Base-by-base conservation (phyloP, 2,113 vertebrate species). In the Propithecus coquereli region DNA sequence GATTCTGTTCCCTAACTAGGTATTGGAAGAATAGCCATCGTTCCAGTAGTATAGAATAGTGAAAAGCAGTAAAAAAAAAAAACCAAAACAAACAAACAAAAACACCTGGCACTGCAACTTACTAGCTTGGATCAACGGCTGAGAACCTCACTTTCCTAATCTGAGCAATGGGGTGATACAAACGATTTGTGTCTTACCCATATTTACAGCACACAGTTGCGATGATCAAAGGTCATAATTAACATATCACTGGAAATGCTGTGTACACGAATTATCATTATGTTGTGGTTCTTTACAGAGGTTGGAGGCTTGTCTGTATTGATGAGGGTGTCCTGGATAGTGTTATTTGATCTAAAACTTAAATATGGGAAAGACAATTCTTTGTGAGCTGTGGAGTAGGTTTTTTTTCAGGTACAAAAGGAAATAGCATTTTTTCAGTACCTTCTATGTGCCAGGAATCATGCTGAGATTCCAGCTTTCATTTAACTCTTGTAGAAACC, bases 351-450 rank as follows among this genome's bases (percentile, higher is more conserved):
- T 22, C 73, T 94, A 74, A 91, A 37, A 59, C 83, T 87, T 92
- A 87, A 84, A 87, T 79, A 89, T 70, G 66, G 27, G 16, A 68
- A 90, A 81, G 76, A 76, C 30, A 77, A 82, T 92, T 95, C 57
- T 91, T 87, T 73, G 65, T 76, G 81, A 96, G 70, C 40, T 2
- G 0, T 52, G 18, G 34, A 87, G 16, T 59, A 94, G 59, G 37
- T 59, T 79, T 88, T 87, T 71, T 76, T 50, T 86, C 65, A 84
- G 65, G 59, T 95, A 76, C 37, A 54, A 94, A 94, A 77, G 65
- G 84, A 90, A 96, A 96, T 82, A 3, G 11, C 43, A 68, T 73
- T 95, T 93, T 87, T 94, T 37, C 50, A 89, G 57, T 93, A 90
- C 57, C 40, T 52, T 82, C 52, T 40, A 27, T 63, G 52, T 91